Percentiles rank a stretch among this genome's conserved stretches.
Evolutionary conservation across 1,140 invertebrate species (phyloP).

Genomic region (Mizuhopecten yessoensis): DNA sequence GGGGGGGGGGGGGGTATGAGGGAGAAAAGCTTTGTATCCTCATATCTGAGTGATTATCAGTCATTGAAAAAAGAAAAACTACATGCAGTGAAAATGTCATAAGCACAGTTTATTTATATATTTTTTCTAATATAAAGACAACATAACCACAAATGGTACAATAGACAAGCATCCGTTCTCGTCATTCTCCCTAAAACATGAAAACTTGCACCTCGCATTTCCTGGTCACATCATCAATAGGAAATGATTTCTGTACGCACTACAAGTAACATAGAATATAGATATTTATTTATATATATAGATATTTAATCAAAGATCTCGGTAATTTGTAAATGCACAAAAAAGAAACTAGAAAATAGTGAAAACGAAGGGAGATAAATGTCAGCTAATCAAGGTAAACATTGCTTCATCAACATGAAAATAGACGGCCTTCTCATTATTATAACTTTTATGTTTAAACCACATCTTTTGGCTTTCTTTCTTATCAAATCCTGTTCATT

Average conservation of each 20-base stretch:
- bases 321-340: conserved; percentile 25
- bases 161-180: neutral
- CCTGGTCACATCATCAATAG: neutral
- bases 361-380: neutral
- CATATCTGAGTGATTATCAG: no score
- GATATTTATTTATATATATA: neutral
- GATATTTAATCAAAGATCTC: conserved; percentile 34
- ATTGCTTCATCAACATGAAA: no score
- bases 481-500: neutral
- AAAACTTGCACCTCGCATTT: neutral
- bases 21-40: no score
- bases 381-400: neutral
- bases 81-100: neutral
- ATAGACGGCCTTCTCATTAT: no score
- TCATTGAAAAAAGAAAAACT: neutral
- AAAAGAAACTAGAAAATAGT: neutral
- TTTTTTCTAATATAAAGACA: conserved; percentile 38
- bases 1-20: no score
- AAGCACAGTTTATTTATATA: conserved; percentile 30
- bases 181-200: neutral
- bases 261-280: conserved; percentile 30
- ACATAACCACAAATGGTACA: conserved; percentile 29
- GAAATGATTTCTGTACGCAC: neutral
- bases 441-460: no score
- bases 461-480: neutral